Base-by-base conservation (phyloP, 2,113 vertebrate genomes). In the Oceanodroma tethys region DNA sequence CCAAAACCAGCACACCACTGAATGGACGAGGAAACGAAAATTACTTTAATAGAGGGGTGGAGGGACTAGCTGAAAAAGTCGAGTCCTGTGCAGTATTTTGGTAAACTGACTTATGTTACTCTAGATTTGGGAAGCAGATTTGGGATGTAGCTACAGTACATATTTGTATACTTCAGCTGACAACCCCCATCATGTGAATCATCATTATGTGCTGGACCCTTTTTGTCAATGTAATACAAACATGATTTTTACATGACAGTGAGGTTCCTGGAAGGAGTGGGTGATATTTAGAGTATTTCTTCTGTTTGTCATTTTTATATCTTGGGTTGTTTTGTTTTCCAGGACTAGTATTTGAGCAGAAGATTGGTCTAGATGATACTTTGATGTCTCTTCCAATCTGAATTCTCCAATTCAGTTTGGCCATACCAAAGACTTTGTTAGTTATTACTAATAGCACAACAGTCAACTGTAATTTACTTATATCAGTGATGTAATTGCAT, bases 141-240 rank as follows among this genome's bases (percentile, higher is more conserved):
- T 47, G 36, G 26, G 12, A 16, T 34, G 22, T 50, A n/a, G 30
- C 27, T 38, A 2, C 6, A 0, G 8, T n/a, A 2, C 5, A 0
- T 47, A 5, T 9, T 42, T 47, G 2, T 55, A 5, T 36, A 5
- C 9, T 53, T 67, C 0, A 30, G 16, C 8, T 75, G 9, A 26
- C 4, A n/a, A 15, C 4, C 2, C 3, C 1, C 1, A 1, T 50
- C 3, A 2, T 18, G 6, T 14, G 8, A 17, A 7, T 26, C 5
- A 1, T 42, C 36, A 4, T 9, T 34, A 0, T 17, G 4, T 58
- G 12, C 27, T 48, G 10, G 27, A 25, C 25, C 14, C 4, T 30
- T 45, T 67, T 60, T 29, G 34, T 34, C 23, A 15, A 0, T 34
- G 7, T 59, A 47, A 29, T 15, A 21, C 3, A 20, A 16, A 3